Evolutionary conservation across 2,113 vertebrate species (phyloP).

Genomic region (Platycercus adscitus): DNA sequence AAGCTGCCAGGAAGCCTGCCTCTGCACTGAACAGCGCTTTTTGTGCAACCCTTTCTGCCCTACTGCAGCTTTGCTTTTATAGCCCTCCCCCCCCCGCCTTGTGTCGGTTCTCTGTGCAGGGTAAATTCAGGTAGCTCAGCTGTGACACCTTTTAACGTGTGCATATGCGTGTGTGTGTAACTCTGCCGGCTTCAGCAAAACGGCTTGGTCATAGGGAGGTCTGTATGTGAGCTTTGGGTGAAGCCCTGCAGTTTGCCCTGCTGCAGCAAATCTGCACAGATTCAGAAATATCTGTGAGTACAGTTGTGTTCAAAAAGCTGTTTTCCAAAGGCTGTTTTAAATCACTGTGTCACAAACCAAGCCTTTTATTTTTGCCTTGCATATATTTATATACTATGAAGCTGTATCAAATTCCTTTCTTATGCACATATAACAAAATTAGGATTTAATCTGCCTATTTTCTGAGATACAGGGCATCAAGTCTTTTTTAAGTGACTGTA

Average conservation of each 20-base stretch:
- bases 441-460: not conserved
- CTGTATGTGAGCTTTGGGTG: not conserved
- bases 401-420: not conserved
- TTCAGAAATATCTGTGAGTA: not conserved
- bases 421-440: accelerated
- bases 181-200: not conserved
- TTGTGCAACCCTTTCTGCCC: not conserved
- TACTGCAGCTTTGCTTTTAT: not conserved
- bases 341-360: not conserved
- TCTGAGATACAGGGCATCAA: not conserved
- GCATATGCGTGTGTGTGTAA: accelerated
- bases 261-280: accelerated
- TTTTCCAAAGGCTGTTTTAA: not conserved
- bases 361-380: not conserved
- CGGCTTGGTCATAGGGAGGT: not conserved
- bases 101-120: accelerated
- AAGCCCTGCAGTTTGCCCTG: not conserved
- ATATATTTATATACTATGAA: not conserved
- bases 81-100: not conserved
- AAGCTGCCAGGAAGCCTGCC: not conserved
- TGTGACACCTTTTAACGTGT: not conserved
- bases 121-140: not conserved
- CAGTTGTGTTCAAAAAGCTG: not conserved
- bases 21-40: not conserved
- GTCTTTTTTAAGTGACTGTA: not conserved